A percentile compares a stretch with the other conserved stretches of the same genome.
Conservation (phyloP, 2,113 vertebrate species). For the Lepidothrix coronata region DNA sequence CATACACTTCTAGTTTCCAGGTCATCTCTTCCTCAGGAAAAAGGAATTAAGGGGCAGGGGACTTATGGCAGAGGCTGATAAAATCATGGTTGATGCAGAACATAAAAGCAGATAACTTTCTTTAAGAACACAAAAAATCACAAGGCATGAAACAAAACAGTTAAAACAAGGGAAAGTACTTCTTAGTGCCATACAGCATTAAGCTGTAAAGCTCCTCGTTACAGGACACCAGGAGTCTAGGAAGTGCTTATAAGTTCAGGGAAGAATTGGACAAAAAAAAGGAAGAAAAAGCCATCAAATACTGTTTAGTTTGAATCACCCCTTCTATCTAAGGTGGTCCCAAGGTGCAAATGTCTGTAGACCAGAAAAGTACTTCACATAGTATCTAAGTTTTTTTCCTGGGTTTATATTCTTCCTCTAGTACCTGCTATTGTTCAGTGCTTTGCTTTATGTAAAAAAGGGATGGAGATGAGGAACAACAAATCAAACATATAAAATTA, state of each 20-base stretch:
- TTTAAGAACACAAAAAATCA: not conserved
- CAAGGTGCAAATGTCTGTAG: not conserved
- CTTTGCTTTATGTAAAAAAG: not conserved
- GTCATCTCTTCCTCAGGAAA: not conserved
- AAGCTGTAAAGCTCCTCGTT: not conserved
- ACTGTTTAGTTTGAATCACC: not conserved
- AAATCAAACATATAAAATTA: not conserved
- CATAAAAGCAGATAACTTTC: not conserved
- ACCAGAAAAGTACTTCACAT: not conserved
- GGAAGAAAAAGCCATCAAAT: not conserved
- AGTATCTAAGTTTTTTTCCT: not conserved
- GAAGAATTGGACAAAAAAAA: not conserved
- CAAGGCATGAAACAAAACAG: not conserved
- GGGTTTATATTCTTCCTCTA: not conserved
- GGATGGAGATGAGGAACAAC: not conserved
- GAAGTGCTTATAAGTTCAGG: not conserved
- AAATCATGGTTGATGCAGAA: not conserved
- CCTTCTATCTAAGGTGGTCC: not conserved
- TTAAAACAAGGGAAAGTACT: not conserved
- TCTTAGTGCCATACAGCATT: rapidly evolving
- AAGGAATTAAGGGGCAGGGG: not conserved
- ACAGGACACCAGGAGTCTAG: not conserved
- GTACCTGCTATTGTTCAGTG: not conserved
- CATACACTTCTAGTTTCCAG: not conserved
- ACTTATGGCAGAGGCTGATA: not conserved